These are phyloP conservation scores for Antheraea pernyi DNA, from an alignment of 1,140 invertebrate genomes.

Conservation along the genomic window DNA sequence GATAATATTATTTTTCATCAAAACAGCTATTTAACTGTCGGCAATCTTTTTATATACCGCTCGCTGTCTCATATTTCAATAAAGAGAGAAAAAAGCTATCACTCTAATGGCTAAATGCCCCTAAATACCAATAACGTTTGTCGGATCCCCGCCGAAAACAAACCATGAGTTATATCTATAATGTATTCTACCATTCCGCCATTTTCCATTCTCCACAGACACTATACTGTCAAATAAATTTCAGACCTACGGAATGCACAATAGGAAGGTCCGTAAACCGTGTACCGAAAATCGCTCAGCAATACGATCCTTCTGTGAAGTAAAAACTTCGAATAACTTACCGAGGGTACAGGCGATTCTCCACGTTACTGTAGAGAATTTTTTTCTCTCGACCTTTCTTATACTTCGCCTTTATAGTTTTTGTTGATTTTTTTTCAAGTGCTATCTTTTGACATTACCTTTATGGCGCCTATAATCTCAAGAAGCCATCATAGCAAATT, in stretches of 20 bases:
- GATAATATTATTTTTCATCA: slow-evolving; percentile 67
- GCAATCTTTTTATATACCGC: slow-evolving; percentile 54
- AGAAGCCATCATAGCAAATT: slow-evolving; percentile 65
- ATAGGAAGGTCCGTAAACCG: slow-evolving; percentile 63
- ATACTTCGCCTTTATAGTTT: slow-evolving; percentile 60
- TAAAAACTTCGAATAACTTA: slow-evolving; percentile 36
- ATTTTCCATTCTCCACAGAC: slow-evolving; percentile 78
- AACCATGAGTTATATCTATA: slow-evolving; percentile 76
- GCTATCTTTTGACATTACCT: slow-evolving; percentile 70
- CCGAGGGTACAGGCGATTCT: slow-evolving; percentile 52
- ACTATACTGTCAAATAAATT: slow-evolving; percentile 77
- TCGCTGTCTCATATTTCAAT: slow-evolving; percentile 62
- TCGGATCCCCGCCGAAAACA: slow-evolving; percentile 76
- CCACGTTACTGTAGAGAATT: slow-evolving; percentile 42
- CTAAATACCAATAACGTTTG: slow-evolving; percentile 78
- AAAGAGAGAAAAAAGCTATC: slow-evolving; percentile 54
- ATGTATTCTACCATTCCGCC: slow-evolving; percentile 73
- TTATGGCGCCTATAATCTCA: slow-evolving; percentile 64
- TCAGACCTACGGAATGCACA: slow-evolving; percentile 73
- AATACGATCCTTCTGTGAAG: slow-evolving; percentile 36
- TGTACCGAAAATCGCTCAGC: slow-evolving; percentile 61
- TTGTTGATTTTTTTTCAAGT: slow-evolving; percentile 66
- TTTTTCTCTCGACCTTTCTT: slow-evolving; percentile 68
- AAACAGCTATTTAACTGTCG: slow-evolving; percentile 51
- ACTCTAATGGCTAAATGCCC: slow-evolving; percentile 69